Evolutionary conservation across 2,113 vertebrate species (phyloP), one percentile per base, ranked within the genome.

Genomic region (Myotis brandtii): DNA sequence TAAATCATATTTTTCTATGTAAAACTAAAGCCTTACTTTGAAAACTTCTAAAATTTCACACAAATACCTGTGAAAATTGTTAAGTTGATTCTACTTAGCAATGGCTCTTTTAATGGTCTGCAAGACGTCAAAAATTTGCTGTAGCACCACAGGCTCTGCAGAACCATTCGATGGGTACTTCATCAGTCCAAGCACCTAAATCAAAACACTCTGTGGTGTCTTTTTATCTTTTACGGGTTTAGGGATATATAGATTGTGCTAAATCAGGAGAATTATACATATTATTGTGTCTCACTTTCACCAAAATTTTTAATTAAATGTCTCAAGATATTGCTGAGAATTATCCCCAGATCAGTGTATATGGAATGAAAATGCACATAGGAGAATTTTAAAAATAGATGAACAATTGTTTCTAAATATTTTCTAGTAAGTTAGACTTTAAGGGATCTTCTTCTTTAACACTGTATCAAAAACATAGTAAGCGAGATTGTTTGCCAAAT

Each of bases 211-310:
- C 8, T 70, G 9, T 27, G 32, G 9, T 52, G 9, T 54, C 30
- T 37, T 84, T 54, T 75, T 75, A n/a, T 66, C 21, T 93, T 77
- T 92, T 50, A 46, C 89, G n/a, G 12, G 66, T 46, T 18, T 18
- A 75, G 50, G 3, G 20, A 56, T 75, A 69, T 76, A 81, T 72
- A 86, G 56, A 81, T 54, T 76, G 25, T 14, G 75, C 27, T 80
- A 84, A 81, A 30, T 64, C 34, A 91, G 50, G 12, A 86, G 14
- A 94, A 70, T 88, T 91, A 23, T 30, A 82, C 56, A 76, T 75
- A 84, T 87, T 80, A 84, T 80, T 82, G 6, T 95, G 13, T 43
- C 91, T 80, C 6, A n/a, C 25, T 84, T 93, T 69, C 72, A 93
- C 7, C 27, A 69, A 84, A 43, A 91, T n/a, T 37, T 94, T 93